Evolutionary conservation across 2,888 invertebrate genomes (phyloP).

Genomic region (Punctoribates punctum): DNA sequence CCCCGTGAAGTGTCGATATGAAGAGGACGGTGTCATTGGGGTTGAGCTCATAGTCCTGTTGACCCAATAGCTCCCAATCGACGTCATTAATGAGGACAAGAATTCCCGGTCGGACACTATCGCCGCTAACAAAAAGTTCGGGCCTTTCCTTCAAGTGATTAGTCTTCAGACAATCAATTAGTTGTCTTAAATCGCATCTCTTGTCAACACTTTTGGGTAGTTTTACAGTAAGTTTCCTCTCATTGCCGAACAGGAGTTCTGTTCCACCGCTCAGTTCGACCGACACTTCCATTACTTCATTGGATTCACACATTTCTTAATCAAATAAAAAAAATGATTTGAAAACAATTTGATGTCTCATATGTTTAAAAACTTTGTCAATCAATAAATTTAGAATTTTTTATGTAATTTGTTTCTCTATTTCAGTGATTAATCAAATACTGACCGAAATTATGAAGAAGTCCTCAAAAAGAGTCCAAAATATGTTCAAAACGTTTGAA

Average conservation of each 20-base stretch:
- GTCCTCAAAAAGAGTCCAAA: too few relatives aligned
- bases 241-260: constrained; percentile 79
- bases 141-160: constrained; percentile 77
- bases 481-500: too few relatives aligned
- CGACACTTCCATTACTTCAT: constrained; percentile 30
- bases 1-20: constrained; percentile 59
- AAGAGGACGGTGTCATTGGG: constrained; percentile 56
- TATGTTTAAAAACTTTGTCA: too few relatives aligned
- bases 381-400: too few relatives aligned
- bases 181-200: constrained; percentile 58
- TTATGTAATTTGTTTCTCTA: too few relatives aligned
- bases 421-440: too few relatives aligned
- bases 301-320: too few relatives aligned
- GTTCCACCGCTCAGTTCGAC: constrained; percentile 73
- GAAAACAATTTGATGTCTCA: not conserved
- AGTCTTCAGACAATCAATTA: constrained; percentile 77
- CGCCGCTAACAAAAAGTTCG: constrained; percentile 60
- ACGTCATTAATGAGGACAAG: constrained; percentile 88
- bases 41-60: constrained; percentile 55
- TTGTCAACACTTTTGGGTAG: constrained; percentile 62
- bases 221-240: constrained; percentile 66
- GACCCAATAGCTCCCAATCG: constrained; percentile 84
- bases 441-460: too few relatives aligned
- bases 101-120: constrained; percentile 74
- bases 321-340: not conserved